A percentile compares a stretch with the other conserved stretches of the same genome.
These are phyloP conservation scores for Peromyscus leucopus DNA, from an alignment of 2,113 vertebrate species.

Conservation along the genomic window DNA sequence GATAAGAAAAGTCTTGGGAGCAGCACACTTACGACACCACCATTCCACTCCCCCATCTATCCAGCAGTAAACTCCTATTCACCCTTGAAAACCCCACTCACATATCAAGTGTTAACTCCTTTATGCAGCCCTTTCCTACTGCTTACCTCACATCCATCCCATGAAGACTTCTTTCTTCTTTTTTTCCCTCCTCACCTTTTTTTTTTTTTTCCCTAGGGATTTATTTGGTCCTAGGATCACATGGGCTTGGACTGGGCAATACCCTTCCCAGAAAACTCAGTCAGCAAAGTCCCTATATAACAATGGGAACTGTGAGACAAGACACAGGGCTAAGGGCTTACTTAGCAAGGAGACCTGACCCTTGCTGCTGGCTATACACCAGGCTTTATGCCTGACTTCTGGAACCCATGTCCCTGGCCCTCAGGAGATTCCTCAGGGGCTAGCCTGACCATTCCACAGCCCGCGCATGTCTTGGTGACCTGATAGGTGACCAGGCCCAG, in stretches of 20 bases:
- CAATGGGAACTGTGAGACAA: background rate
- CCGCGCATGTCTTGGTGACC: background rate
- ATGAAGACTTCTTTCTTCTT: background rate
- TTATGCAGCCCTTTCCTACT: background rate
- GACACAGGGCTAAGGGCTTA: background rate
- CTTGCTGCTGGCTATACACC: background rate
- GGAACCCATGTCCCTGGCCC: background rate
- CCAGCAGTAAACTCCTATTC: background rate
- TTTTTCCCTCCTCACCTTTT: background rate
- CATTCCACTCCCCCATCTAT: background rate
- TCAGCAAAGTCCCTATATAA: background rate
- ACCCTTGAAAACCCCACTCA: background rate
- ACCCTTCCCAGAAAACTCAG: background rate
- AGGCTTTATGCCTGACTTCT: background rate
- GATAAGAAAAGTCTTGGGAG: background rate
- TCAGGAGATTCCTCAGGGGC: no score
- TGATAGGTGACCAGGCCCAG: background rate
- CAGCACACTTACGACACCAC: background rate
- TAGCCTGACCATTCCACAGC: background rate
- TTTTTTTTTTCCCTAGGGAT: no score
- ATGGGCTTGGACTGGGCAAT: background rate
- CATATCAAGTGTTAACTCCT: background rate
- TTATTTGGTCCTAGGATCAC: fast-evolving
- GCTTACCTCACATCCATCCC: background rate
- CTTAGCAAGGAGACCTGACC: no score